These are phyloP conservation scores for Dryococelus australis DNA, from an alignment of 2,888 invertebrate species.

Conservation along the genomic window DNA sequence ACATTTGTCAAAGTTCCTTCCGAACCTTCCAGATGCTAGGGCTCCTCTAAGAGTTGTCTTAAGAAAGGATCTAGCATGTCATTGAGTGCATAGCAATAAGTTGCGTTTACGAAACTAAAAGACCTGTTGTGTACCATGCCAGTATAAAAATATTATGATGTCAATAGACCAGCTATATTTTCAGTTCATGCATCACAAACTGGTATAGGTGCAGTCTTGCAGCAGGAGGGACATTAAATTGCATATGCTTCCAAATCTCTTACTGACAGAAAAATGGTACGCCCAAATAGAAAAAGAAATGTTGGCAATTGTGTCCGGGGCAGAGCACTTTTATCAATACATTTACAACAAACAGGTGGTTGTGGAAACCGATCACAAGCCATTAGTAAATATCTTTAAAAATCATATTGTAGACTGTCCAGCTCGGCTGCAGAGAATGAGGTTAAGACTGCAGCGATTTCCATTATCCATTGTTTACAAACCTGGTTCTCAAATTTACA, in stretches of 20 bases:
- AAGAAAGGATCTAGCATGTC: not conserved
- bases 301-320: not conserved
- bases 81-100: not conserved
- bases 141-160: not conserved
- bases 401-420: not conserved
- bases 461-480: too few relatives aligned
- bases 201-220: not conserved
- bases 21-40: not conserved
- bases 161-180: not conserved
- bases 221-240: not conserved
- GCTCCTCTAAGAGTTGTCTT: not conserved
- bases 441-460: too few relatives aligned
- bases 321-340: not conserved
- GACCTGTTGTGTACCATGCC: not conserved
- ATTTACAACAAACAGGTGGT: not conserved
- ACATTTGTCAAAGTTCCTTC: not conserved
- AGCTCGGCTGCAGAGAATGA: too few relatives aligned
- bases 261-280: not conserved
- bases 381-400: not conserved
- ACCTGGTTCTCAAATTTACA: too few relatives aligned
- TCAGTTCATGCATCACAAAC: not conserved
- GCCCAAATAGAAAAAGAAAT: not conserved
- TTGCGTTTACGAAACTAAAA: not conserved
- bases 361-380: not conserved
- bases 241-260: not conserved